Percentiles rank a stretch among this genome's conserved stretches.
These are phyloP conservation scores for Laterallus jamaicensis DNA, from an alignment of 2,113 vertebrate species.

Conservation along the genomic window DNA sequence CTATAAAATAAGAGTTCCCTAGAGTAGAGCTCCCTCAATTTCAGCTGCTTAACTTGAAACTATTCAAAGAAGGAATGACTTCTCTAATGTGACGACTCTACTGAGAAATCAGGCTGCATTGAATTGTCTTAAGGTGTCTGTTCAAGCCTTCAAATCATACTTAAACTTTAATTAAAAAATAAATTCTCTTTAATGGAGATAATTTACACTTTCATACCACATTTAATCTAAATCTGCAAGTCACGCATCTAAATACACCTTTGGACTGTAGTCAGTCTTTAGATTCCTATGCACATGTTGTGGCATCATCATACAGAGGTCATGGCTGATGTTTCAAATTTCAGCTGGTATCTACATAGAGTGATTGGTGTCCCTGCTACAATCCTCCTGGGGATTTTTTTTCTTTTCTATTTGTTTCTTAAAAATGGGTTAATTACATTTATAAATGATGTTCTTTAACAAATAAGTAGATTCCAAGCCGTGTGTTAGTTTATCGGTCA, in stretches of 20 bases:
- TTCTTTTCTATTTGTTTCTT: neutral
- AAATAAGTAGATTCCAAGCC: neutral
- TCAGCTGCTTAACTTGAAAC: neutral
- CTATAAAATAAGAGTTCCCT: neutral
- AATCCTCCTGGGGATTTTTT: neutral
- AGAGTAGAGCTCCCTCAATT: neutral
- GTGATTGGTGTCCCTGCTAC: neutral
- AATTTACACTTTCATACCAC: neutral
- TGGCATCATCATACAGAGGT: neutral
- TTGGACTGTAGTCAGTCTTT: neutral
- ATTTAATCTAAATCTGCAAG: neutral
- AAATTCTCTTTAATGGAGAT: neutral
- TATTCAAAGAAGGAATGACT: neutral
- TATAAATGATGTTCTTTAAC: neutral
- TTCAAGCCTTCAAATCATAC: neutral
- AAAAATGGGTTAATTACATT: neutral
- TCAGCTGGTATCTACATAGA: neutral
- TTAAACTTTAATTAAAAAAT: conserved; percentile 4
- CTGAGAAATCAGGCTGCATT: neutral
- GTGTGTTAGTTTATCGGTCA: neutral
- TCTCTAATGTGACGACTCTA: neutral
- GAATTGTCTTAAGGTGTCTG: neutral
- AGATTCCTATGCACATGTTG: neutral
- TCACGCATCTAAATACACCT: neutral
- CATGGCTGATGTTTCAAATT: neutral